A percentile compares a stretch with the other conserved stretches of the same genome.
These are phyloP conservation scores for Orius laevigatus DNA, from an alignment of 1,140 invertebrate species.

Conservation along the genomic window DNA sequence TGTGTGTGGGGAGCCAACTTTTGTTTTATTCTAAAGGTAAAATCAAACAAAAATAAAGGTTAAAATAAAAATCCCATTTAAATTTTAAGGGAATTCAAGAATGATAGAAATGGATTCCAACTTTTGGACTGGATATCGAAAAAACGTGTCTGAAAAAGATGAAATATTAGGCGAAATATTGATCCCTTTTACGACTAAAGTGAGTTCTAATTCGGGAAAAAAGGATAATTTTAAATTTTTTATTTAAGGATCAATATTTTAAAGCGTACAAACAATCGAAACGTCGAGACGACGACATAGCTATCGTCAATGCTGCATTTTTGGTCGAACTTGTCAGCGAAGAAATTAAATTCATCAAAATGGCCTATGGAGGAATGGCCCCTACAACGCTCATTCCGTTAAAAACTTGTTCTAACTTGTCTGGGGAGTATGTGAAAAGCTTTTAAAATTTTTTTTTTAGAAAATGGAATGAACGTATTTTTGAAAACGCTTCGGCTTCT, in stretches of 20 bases:
- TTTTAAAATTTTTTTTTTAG: constrained; percentile 24
- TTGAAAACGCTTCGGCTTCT: constrained; percentile 42
- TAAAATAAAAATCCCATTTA: constrained; percentile 28
- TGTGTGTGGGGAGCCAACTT: constrained; percentile 32
- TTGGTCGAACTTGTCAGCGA: constrained; percentile 27
- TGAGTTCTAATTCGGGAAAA: constrained; percentile 13
- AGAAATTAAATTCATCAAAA: constrained; percentile 39
- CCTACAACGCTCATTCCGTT: constrained; percentile 63
- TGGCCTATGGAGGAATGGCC: constrained; percentile 83
- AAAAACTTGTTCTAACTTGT: constrained; percentile 43
- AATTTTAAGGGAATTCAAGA: constrained; percentile 24
- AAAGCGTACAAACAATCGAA: constrained; percentile 83
- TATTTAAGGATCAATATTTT: constrained; percentile 56
- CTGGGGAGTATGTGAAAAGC: constrained; percentile 33
- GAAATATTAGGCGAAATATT: constrained; percentile 69
- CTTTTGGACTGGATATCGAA: constrained; percentile 82
- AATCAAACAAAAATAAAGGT: constrained; percentile 11
- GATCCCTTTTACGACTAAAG: constrained; percentile 40
- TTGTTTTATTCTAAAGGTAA: neutral
- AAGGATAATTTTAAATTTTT: constrained; percentile 5
- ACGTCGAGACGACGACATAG: constrained; percentile 84
- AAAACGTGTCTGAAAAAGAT: constrained; percentile 52
- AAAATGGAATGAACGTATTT: constrained; percentile 51
- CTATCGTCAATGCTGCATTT: constrained; percentile 79
- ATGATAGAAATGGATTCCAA: constrained; percentile 56